These are phyloP conservation scores for Piezodorus guildinii DNA, from an alignment of 1,140 invertebrate species.

Conservation along the genomic window DNA sequence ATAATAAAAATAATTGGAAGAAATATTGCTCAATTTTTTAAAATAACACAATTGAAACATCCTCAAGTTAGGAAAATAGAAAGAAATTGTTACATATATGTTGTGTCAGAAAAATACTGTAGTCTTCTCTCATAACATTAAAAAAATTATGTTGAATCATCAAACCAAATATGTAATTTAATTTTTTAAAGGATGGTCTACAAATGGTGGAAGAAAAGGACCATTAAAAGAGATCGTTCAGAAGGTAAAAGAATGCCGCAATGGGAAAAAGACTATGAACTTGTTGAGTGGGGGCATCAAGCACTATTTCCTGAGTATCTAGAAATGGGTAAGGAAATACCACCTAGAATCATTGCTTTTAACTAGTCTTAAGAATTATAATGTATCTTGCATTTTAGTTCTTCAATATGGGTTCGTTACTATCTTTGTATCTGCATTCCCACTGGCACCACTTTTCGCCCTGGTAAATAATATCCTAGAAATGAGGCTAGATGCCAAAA, in stretches of 20 bases:
- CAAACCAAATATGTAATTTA: not conserved
- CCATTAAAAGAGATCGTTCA: constrained; percentile 27
- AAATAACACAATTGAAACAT: no score
- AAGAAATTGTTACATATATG: no score
- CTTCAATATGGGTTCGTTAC: constrained; percentile 87
- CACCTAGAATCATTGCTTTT: not conserved
- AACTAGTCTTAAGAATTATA: not conserved
- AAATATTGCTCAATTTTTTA: no score
- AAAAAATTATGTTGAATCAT: no score
- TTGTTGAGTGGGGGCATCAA: constrained; percentile 77
- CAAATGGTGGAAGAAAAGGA: constrained; percentile 29
- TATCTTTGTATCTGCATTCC: constrained; percentile 82
- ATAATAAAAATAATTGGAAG: no score
- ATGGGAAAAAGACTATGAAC: constrained; percentile 85
- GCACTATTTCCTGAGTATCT: constrained; percentile 95
- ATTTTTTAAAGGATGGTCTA: constrained; percentile 27
- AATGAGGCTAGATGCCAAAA: constrained; percentile 78
- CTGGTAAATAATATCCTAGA: constrained; percentile 82
- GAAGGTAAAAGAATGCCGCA: constrained; percentile 35
- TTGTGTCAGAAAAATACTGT: no score
- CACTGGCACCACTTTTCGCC: constrained; percentile 76
- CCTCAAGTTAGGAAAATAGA: no score
- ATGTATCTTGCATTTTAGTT: constrained; percentile 41
- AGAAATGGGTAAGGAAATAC: constrained; percentile 70
- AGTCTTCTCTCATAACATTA: no score